Evolutionary conservation across 2,888 invertebrate genomes (phyloP), one percentile per base, ranked within the genome.

Genomic region (Gryllus longicercus): DNA sequence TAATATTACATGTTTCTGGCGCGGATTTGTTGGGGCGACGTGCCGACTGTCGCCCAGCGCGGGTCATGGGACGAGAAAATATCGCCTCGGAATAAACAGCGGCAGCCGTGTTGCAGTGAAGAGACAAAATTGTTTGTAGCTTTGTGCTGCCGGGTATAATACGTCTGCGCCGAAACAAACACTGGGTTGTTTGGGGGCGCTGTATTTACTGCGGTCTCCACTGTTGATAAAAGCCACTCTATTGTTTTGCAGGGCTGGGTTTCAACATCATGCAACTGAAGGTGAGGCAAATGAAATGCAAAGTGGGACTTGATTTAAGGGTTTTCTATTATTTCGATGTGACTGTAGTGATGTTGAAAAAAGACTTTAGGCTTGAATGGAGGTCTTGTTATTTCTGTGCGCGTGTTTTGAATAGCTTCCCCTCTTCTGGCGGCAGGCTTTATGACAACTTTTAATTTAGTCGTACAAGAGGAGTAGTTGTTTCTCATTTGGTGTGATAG

Each of bases 1-100:
- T 63, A 63, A 63, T 63, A 63, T 63, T 63, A 63, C 63, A 63
- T 63, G 63, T 63, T 63, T 63, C 63, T 63, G 63, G 63, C 63
- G 63, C 63, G 63, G 63, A 63, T 63, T 63, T 63, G 63, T 63
- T 63, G 63, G 14, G 63, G 63, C 63, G 63, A 63, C 63, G 63
- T 63, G 63, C n/a, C 63, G 63, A 63, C 63, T n/a, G 63, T 14
- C 63, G 63, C 63, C 63, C 16, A 63, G 63, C 63, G 8, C 14
- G 63, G 63, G 14, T n/a, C 63, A 63, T n/a, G 16, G 38, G 38
- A n/a, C 63, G 63, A 63, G 63, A 63, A 63, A 63, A 63, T 63
- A 63, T 63, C 63, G 63, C n/a, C 63, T n/a, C 63, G 63, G 63
- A 63, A 63, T 63, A 63, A 63, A 63, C 63, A 63, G 63, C 63